phyloP scores from a whole-genome alignment of 2,797 vertebrate species.

The Silurus aristotelis region DNA sequence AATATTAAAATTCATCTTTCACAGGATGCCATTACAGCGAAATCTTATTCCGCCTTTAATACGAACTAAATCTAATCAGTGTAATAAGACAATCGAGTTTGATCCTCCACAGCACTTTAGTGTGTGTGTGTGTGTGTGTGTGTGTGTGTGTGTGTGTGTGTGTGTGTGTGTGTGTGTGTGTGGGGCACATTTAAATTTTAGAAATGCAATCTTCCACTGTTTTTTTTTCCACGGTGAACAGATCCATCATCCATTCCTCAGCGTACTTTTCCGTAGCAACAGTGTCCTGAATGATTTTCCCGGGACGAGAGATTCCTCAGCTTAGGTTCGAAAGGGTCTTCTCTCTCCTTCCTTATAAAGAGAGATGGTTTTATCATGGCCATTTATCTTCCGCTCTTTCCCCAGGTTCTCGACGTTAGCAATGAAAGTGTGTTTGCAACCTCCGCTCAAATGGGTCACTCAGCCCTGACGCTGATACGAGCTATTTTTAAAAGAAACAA shows the following conservation, averaged over 20 bases:
- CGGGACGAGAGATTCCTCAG: conserved; percentile 41
- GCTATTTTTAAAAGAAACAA: conserved; percentile 51
- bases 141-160: no score
- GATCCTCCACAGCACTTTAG: background rate
- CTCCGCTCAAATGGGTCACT: conserved; percentile 48
- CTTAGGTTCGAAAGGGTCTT: conserved; percentile 37
- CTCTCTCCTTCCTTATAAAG: conserved; percentile 48
- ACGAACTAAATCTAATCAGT: background rate
- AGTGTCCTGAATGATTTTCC: conserved; percentile 37
- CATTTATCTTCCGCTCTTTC: conserved; percentile 51
- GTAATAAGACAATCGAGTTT: background rate
- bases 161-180: conserved; percentile 4
- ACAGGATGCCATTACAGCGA: background rate
- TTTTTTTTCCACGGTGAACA: conserved; percentile 1
- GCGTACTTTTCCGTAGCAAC: conserved; percentile 23
- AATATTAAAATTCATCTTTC: background rate
- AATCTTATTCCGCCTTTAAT: background rate
- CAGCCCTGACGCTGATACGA: conserved; percentile 31
- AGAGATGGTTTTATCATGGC: conserved; percentile 54
- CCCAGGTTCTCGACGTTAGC: conserved; percentile 20
- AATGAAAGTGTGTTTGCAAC: conserved; percentile 43
- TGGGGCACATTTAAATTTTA: background rate
- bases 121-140: background rate
- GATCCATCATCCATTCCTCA: conserved; percentile 50
- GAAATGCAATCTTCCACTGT: conserved; percentile 7